Base-by-base conservation (phyloP, 2,797 vertebrate species). In the Phataginus tricuspis region DNA sequence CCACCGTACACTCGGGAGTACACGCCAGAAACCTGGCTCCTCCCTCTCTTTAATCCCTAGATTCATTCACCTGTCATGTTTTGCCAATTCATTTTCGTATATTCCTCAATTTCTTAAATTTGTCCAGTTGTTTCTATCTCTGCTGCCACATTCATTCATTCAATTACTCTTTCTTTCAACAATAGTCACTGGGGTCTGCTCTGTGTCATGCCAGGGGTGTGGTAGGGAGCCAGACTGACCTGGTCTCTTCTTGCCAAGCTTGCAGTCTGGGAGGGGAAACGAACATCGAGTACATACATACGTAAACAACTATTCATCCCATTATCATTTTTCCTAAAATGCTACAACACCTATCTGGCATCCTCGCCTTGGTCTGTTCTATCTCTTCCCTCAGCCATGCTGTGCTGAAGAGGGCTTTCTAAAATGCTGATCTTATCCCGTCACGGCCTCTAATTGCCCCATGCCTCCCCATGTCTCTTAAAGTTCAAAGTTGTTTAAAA, bases 341-440 rank as follows among this genome's bases (percentile, higher is more conserved):
- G 0, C 37, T 49, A 51, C 15, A 16, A 2, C 10, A 3, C 3
- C 51, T 51, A 6, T 39, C 18, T 15, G 5, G 2, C 4, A 4
- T 49, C 29, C 4, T 72, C 4, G 1, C 37, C 31, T 85, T 14
- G 11, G 16, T 10, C 74, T 29, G 29, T 3, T 23, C 18, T 23
- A 18, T 55, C 12, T 49, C 31, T 63, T 2, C 11, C 14, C 7
- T 18, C 42, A 0, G 29, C 61, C 39, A 7, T 21, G 2, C 79
- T 7, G 5, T 27, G 21, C 57, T 25, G 21, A 29, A 49, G 25
- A 19, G 23, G 61, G 78, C 78, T 69, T 91, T 93, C 42, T 2
- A 31, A 92, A 93, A 75, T 63, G 61, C 69, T 69, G 16, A 53
- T 90, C 21, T 55, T 59, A n/a, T 34, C 66, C 29, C 11, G 21